A percentile compares a stretch with the other conserved stretches of the same genome.
phyloP scores from a whole-genome alignment of 2,888 invertebrate genomes.

The Mesorhabditis spiculigera region DNA sequence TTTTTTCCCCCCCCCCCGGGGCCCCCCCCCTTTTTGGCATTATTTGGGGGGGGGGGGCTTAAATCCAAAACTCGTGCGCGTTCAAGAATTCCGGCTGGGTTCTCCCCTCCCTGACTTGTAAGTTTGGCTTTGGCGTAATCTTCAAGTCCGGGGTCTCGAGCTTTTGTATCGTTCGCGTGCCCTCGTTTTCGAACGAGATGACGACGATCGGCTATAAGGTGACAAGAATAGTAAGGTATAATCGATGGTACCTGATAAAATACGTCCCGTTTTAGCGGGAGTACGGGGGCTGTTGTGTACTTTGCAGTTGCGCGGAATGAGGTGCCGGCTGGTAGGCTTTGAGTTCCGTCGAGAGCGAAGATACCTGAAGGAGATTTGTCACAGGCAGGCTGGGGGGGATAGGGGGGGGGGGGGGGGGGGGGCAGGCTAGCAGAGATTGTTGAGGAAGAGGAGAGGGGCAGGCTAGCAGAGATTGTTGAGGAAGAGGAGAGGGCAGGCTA shows the following conservation, averaged over 20 bases:
- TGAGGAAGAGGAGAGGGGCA: too few species aligned
- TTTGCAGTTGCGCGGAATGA: background rate
- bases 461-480: too few species aligned
- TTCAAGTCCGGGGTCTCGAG: background rate
- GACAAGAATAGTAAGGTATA: background rate
- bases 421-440: too few species aligned
- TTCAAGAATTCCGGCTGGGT: too few species aligned
- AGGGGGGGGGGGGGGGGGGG: too few species aligned
- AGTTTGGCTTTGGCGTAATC: background rate
- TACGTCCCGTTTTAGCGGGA: background rate
- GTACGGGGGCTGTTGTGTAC: conserved; percentile 5
- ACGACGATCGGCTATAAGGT: background rate
- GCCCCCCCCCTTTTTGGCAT: too few species aligned
- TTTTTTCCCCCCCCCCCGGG: too few species aligned
- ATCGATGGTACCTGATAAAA: background rate
- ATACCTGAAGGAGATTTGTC: background rate
- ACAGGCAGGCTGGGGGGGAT: too few species aligned
- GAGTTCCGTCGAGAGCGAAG: conserved; percentile 1
- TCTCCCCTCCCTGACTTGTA: background rate
- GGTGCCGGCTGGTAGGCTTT: background rate
- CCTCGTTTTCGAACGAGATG: conserved; percentile 6
- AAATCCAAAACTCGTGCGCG: too few species aligned
- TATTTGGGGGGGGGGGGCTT: too few species aligned
- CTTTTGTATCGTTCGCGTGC: background rate
- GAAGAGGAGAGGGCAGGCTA: too few species aligned